phyloP scores from a whole-genome alignment of 2,888 invertebrate genomes.

The Cheilosia urbana region DNA sequence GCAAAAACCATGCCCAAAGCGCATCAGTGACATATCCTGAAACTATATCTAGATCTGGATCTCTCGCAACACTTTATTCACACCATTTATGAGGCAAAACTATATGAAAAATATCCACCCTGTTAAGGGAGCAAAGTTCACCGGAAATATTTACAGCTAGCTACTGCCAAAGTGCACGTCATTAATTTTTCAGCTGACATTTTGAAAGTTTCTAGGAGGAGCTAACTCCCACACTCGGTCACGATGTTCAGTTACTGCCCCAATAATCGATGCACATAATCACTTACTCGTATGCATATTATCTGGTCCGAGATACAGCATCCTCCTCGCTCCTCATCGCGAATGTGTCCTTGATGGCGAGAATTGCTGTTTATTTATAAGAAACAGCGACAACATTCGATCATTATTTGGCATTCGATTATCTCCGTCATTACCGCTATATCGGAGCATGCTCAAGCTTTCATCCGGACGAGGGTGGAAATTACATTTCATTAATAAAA shows the following conservation, averaged over 20 bases:
- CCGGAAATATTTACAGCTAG: slow-evolving; percentile 8
- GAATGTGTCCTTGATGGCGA: slow-evolving; percentile 3
- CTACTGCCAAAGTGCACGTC: slow-evolving; percentile 23
- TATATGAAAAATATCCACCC: slow-evolving; percentile 3
- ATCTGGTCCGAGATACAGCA: neutral
- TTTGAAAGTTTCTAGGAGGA: slow-evolving; percentile 17
- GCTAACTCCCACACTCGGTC: neutral
- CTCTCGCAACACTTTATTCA: neutral
- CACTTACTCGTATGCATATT: slow-evolving; percentile 29
- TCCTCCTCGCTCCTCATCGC: slow-evolving; percentile 3
- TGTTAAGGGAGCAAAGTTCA: slow-evolving; percentile 5
- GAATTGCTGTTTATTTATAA: neutral
- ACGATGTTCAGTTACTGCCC: neutral
- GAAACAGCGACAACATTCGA: slow-evolving; percentile 7
- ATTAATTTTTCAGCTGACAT: slow-evolving; percentile 56
- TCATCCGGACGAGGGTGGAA: neutral
- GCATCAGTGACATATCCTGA: neutral
- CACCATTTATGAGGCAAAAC: slow-evolving; percentile 12
- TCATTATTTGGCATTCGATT: slow-evolving; percentile 14
- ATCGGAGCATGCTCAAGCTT: too few species aligned
- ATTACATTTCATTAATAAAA: slow-evolving; percentile 34
- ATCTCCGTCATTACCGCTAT: slow-evolving; percentile 8
- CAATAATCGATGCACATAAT: slow-evolving; percentile 25
- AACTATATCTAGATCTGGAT: neutral
- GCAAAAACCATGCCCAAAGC: neutral